Percentiles rank a stretch among this genome's conserved stretches.
phyloP scores from a whole-genome alignment of 2,888 invertebrate species.

The Volucella bombylans region DNA sequence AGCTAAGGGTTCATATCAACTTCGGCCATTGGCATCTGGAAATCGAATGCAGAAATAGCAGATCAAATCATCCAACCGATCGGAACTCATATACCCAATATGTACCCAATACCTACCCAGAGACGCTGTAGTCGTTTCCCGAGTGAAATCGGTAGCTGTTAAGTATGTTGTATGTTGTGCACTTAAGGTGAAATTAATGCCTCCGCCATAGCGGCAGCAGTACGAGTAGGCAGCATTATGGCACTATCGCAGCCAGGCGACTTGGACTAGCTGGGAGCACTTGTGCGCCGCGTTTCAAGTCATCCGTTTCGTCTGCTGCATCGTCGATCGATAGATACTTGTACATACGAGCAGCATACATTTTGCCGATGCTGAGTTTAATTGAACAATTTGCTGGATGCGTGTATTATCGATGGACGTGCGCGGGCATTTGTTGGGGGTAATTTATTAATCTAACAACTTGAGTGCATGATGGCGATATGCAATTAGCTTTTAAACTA shows the following conservation, averaged over 20 bases:
- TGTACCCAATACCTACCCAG: neutral
- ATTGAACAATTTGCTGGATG: conserved; percentile 64
- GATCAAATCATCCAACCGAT: conserved; percentile 4
- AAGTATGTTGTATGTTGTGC: conserved; percentile 56
- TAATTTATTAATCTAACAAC: conserved; percentile 50
- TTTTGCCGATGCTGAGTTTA: conserved; percentile 36
- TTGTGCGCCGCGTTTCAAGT: neutral
- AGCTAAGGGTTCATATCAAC: conserved; percentile 33
- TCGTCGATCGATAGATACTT: conserved; percentile 17
- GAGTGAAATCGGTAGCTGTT: conserved; percentile 57
- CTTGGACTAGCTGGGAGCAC: neutral
- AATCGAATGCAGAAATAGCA: conserved; percentile 48
- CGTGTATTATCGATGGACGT: conserved; percentile 44
- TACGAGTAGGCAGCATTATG: conserved; percentile 22
- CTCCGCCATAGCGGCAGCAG: neutral
- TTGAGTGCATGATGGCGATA: conserved; percentile 4
- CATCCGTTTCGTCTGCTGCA: neutral
- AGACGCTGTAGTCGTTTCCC: neutral
- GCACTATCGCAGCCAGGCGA: conserved; percentile 23
- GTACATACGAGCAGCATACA: neutral
- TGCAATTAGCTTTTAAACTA: conserved; percentile 23
- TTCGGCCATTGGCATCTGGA: conserved; percentile 48
- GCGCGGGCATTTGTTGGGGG: conserved; percentile 33
- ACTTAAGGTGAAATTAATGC: conserved; percentile 58
- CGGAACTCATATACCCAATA: neutral